Evolutionary conservation across 2,888 invertebrate genomes (phyloP), one percentile per base, ranked within the genome.

Genomic region (Microchrysa polita): DNA sequence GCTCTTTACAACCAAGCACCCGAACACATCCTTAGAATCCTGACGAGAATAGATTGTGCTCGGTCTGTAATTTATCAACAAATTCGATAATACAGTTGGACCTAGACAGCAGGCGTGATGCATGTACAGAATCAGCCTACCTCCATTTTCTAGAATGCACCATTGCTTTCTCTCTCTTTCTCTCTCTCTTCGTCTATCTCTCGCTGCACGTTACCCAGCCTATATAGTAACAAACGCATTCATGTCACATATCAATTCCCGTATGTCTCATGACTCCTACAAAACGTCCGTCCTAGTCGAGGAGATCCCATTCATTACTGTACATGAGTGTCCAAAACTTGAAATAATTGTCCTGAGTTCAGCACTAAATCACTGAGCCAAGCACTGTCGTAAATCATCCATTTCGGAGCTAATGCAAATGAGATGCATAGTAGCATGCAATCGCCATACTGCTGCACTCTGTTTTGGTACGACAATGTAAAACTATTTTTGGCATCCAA

Each of bases 11-110:
- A 7, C 14, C 48, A 48, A 4, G 12, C 48, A 48, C 27, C 2
- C 27, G 7, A 34, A 34, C 27, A 34, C 27, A 34, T 7, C 2
- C 27, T 5, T 34, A 34, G 27, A 5, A 48, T 48, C 48, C 48
- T 48, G 48, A 48, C 16, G 48, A 12, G 48, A 34, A 48, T 48
- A 12, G 48, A 48, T 12, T 7, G 2, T 48, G 48, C 12, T 12
- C 18, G 16, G 16, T n/a, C 34, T 61, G 61, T 61, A 61, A 61
- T 61, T 61, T 61, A 61, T 61, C 61, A 61, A 23, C 40, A 14
- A 61, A 40, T 61, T 61, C 61, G 61, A 61, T 61, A 61, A 40
- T 61, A 61, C 40, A 61, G 61, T 27, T 18, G 40, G 61, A 61
- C 16, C 7, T 7, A 48, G 48, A n/a, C 16, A n/a, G 16, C 61